Evolutionary conservation across 2,113 vertebrate species (phyloP), one percentile per base, ranked within the genome.

Genomic region (Elephantulus edwardii): DNA sequence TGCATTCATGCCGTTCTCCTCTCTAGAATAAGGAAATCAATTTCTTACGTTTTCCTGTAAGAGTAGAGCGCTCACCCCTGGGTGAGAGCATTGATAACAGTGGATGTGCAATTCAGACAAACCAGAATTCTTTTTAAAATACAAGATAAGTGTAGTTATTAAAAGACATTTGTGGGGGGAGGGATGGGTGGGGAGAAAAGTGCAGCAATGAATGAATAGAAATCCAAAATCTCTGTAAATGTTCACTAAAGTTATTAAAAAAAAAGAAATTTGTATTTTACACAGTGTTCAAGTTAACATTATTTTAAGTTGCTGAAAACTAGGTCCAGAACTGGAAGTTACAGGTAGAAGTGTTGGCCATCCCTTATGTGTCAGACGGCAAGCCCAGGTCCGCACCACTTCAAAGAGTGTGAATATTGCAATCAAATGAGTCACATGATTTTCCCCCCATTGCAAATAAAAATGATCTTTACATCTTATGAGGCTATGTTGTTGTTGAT

Each of bases 1-100:
- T 93, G 66, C 86, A 82, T 94, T 89, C 93, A 94, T 82, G 77
- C 83, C 77, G 62, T 82, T 95, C 89, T 83, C 88, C 91, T 93
- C 91, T 71, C 64, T 24, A 74, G 79, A 70, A 78, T 70, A 85
- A 84, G 48, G 79, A 77, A 60, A 81, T 88, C 71, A n/a, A 68
- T 91, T 83, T 74, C 83, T 90, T 60, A 8, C 44, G 8, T 93
- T 94, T 94, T 85, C 74, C 50, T 74, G 85, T 93, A 50, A 40
- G 74, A 58, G 35, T 46, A 78, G 54, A 35, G 62, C n/a, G 80
- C 42, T 86, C 88, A 91, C 38, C 90, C 85, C 50, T 85, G 35
- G 62, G 20, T 54, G 26, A 50, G 85, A 75, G 79, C 81, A 78
- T 79, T 78, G 54, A 80, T 89, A 78, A 33, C 82, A 77, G 30